A percentile compares a stretch with the other conserved stretches of the same genome.
These are phyloP conservation scores for Otus sunia DNA, from an alignment of 2,113 vertebrate genomes.

Conservation along the genomic window DNA sequence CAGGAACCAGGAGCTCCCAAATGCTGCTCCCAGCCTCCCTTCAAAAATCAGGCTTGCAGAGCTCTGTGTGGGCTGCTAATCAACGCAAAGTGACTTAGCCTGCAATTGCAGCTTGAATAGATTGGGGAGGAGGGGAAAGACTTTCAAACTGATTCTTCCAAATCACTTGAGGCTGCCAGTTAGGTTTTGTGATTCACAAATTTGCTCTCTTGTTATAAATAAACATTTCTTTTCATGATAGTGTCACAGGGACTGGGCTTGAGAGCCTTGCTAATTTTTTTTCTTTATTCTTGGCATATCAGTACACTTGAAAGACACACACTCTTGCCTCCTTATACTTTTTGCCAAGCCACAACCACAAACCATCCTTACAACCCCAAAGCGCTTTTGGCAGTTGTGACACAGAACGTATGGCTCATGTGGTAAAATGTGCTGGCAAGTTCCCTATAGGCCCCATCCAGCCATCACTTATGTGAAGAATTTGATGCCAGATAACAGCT, in stretches of 20 bases:
- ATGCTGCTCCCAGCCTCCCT: neutral
- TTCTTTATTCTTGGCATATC: slow-evolving; percentile 22
- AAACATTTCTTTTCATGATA: slow-evolving; percentile 17
- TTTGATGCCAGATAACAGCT: slow-evolving; percentile 47
- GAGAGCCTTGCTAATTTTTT: neutral
- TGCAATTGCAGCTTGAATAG: neutral
- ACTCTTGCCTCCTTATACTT: neutral
- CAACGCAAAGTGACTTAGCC: neutral
- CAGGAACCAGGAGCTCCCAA: neutral
- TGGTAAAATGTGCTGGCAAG: slow-evolving; percentile 63
- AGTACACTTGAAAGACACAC: slow-evolving; percentile 19
- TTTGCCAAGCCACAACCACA: slow-evolving; percentile 64
- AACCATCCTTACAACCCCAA: slow-evolving; percentile 35
- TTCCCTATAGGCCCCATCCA: slow-evolving; percentile 4
- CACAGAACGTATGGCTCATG: slow-evolving; percentile 59
- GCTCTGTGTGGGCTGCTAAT: neutral
- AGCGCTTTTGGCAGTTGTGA: slow-evolving; percentile 62
- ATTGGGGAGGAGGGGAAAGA: neutral
- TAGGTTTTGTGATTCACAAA: slow-evolving; percentile 38
- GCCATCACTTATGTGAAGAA: neutral
- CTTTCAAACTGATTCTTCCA: neutral
- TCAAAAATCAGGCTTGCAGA: neutral
- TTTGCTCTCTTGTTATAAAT: slow-evolving; percentile 28
- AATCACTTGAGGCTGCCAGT: neutral
- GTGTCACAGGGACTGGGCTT: neutral